phyloP scores from a whole-genome alignment of 2,888 invertebrate species.

The Venustoraphidia nigricollis region DNA sequence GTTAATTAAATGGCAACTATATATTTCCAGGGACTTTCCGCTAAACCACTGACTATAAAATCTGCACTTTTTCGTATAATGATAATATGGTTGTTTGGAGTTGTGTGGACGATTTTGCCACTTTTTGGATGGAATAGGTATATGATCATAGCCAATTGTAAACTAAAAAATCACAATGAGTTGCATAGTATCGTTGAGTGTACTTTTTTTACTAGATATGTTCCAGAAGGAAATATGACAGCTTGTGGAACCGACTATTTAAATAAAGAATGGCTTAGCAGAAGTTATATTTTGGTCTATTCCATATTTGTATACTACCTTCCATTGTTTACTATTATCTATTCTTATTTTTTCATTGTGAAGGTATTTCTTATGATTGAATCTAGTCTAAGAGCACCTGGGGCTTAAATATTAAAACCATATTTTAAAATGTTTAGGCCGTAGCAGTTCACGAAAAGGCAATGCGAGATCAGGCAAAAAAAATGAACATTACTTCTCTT shows the following conservation, averaged over 20 bases:
- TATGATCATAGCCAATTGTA: not conserved
- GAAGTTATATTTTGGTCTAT: constrained; percentile 67
- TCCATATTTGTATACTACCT: constrained; percentile 62
- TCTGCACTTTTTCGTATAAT: constrained; percentile 64
- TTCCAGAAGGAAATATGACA: constrained; percentile 88
- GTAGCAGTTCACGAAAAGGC: constrained; percentile 71
- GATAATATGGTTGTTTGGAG: constrained; percentile 61
- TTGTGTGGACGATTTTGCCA: constrained; percentile 69
- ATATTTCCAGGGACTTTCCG: constrained; percentile 62
- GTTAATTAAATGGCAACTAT: too few relatives aligned
- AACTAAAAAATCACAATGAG: not conserved
- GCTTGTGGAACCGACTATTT: constrained; percentile 85
- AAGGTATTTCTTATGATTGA: constrained; percentile 33
- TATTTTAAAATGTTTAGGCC: constrained; percentile 33
- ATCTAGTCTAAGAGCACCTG: too few relatives aligned
- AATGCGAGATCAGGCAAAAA: constrained; percentile 83
- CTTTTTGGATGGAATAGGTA: constrained; percentile 77
- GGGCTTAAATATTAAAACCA: not conserved
- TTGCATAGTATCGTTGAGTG: not conserved
- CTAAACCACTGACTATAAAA: constrained; percentile 68
- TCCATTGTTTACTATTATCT: constrained; percentile 66
- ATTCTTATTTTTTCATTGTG: constrained; percentile 79
- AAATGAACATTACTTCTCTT: constrained; percentile 83
- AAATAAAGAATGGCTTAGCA: constrained; percentile 55
- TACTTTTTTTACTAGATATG: constrained; percentile 42